Evolutionary conservation across 1,140 invertebrate species (phyloP), one percentile per base, ranked within the genome.

Genomic region (Schlechtendalia chinensis): DNA sequence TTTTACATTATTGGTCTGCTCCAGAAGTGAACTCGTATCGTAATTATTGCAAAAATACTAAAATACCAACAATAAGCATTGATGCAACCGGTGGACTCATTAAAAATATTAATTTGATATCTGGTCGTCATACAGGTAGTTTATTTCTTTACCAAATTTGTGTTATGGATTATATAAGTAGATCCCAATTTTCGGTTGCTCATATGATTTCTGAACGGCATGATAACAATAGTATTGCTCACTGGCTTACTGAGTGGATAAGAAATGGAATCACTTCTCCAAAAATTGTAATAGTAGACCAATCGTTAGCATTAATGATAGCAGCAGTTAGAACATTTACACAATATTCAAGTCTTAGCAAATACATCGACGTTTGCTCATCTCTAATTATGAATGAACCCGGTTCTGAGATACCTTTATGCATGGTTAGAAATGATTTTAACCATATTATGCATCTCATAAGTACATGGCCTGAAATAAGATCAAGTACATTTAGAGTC

Each of bases 371-470:
- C n/a, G 39, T 50, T 22, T 69, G 39, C 11, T 69, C 65, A 58
- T 58, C 56, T 58, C 56, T 58, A 5, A 27, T 69, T 14, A 47
- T 22, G 10, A 69, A 50, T 16, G 6, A 47, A 24, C 16, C 5
- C 8, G n/a, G 32, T 24, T 12, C 32, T 47, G 65, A 69, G 5
- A 1, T 69, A 14, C 45, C n/a, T 22, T 14, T 24, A 50, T 69
- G 65, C 3, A 22, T 69, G n/a, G 6, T 69, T 50, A 45, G 39
- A 50, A 69, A 69, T 50, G 65, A 69, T 24, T 50, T 69, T 47
- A 69, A 69, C 22, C 65, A 69, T 47, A 4, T 69, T 24, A 69
- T 69, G 65, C 65, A 47, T 19, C n/a, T 69, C 11, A 47, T 69
- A 50, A 69, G 65, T 45, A 22, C 10, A 6, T 69, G 65, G 39